Evolutionary conservation across 1,140 invertebrate species (phyloP).

Genomic region (Hylaeus volcanicus): DNA sequence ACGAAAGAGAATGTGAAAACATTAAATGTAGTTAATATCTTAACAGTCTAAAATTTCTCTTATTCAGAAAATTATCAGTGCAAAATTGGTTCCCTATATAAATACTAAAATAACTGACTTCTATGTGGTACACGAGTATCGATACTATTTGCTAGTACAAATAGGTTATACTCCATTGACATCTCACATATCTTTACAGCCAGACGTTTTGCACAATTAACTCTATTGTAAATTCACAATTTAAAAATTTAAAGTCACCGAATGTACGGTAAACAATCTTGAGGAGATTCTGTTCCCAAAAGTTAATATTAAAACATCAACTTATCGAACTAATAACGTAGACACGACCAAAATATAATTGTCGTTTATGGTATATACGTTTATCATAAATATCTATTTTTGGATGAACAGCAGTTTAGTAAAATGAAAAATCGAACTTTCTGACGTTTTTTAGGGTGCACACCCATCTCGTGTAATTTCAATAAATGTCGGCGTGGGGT

Average conservation of each 20-base stretch:
- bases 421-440: conserved; percentile 69
- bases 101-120: conserved; percentile 41
- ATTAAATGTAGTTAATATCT: conserved; percentile 41
- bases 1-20: conserved; percentile 39
- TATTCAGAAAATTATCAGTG: conserved; percentile 14
- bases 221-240: conserved; percentile 8
- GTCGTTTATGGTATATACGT: conserved; percentile 17
- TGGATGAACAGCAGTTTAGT: conserved; percentile 72
- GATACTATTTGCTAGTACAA: conserved; percentile 49
- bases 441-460: conserved; percentile 66
- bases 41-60: conserved; percentile 51
- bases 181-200: conserved; percentile 13
- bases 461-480: conserved; percentile 68
- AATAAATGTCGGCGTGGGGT: conserved; percentile 63
- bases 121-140: conserved; percentile 26
- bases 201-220: background rate
- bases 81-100: conserved; percentile 30
- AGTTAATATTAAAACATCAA: conserved; percentile 26
- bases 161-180: conserved; percentile 40
- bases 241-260: conserved; percentile 11
- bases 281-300: conserved; percentile 19
- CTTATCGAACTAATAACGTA: conserved; percentile 27
- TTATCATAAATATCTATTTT: conserved; percentile 64
- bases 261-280: background rate
- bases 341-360: conserved; percentile 18